These are phyloP conservation scores for Chiloscyllium plagiosum DNA, from an alignment of 2,113 vertebrate genomes.

Conservation along the genomic window DNA sequence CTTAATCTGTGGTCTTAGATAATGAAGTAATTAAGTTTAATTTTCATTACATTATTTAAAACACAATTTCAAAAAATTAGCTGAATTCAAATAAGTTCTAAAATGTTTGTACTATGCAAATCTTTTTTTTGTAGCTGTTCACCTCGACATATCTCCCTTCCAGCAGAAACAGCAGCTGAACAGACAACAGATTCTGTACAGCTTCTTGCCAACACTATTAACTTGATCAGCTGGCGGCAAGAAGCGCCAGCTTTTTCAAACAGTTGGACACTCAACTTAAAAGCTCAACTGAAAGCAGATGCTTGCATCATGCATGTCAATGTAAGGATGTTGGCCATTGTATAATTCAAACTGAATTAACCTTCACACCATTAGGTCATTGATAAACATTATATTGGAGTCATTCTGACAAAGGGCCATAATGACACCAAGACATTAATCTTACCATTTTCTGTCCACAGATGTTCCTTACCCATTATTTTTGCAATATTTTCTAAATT, in stretches of 20 bases:
- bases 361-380: neutral
- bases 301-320: neutral
- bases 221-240: neutral
- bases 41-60: neutral
- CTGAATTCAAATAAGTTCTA: neutral
- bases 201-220: slow-evolving; percentile 23
- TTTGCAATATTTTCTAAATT: neutral
- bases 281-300: slow-evolving; percentile 20
- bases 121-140: neutral
- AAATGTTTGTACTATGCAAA: slow-evolving; percentile 1
- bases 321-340: neutral
- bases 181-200: neutral
- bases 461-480: neutral
- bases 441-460: neutral
- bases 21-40: neutral
- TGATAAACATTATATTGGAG: neutral
- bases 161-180: neutral
- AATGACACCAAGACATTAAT: neutral
- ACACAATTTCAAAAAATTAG: neutral
- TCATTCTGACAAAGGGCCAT: neutral
- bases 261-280: neutral
- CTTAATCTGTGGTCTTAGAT: neutral
- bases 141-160: neutral
- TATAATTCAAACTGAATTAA: neutral
- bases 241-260: neutral